phyloP scores from a whole-genome alignment of 2,113 vertebrate genomes.

The Gymnarchus niloticus region DNA sequence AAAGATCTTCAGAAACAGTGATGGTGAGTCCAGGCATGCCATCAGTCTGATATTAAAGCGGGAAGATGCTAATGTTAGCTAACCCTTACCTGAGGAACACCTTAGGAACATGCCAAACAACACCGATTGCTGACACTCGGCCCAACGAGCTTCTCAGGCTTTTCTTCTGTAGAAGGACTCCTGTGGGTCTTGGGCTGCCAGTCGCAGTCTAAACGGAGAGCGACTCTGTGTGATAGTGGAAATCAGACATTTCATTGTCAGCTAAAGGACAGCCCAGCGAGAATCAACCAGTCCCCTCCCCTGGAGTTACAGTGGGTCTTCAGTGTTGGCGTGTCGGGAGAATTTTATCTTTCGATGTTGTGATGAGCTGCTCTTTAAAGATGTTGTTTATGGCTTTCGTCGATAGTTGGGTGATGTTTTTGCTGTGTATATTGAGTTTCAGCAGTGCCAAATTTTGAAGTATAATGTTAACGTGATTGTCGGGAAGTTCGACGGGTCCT shows the following conservation, averaged over 20 bases:
- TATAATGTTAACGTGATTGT: neutral
- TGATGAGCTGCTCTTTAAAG: slow-evolving; percentile 7
- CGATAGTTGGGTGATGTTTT: slow-evolving; percentile 5
- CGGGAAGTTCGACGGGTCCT: neutral
- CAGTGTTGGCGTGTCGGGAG: slow-evolving; percentile 21
- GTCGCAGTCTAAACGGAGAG: neutral
- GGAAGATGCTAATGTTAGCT: neutral
- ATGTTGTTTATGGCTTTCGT: slow-evolving; percentile 16
- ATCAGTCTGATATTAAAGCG: neutral
- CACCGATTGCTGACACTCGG: neutral
- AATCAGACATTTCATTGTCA: neutral
- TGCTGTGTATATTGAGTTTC: slow-evolving; percentile 6
- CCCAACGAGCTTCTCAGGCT: neutral
- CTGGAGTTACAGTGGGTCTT: slow-evolving; percentile 20
- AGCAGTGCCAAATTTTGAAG: slow-evolving; percentile 15
- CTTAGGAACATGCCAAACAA: neutral
- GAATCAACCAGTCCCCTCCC: neutral
- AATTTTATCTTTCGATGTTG: slow-evolving; percentile 14
- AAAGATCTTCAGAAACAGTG: neutral
- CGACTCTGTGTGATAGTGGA: neutral
- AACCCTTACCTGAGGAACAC: neutral
- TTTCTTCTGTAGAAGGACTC: neutral
- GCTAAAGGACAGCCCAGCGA: neutral
- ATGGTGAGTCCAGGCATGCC: neutral
- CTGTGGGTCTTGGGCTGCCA: neutral